These are phyloP conservation scores for Orussus abietinus DNA, from an alignment of 1,140 invertebrate species.

Conservation along the genomic window DNA sequence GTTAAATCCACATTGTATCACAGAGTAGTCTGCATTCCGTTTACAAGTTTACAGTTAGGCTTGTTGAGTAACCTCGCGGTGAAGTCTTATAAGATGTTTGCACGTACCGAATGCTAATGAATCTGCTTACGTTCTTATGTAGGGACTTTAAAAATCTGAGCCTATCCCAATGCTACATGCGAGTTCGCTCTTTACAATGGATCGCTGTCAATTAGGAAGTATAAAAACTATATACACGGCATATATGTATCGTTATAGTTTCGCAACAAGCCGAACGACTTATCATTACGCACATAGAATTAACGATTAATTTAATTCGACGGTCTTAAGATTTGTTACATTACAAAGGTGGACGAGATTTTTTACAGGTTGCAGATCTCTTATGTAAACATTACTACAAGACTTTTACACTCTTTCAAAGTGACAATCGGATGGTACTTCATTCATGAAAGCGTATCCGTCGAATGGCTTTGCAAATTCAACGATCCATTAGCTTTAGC, in stretches of 20 bases:
- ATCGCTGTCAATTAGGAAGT: slow-evolving; percentile 28
- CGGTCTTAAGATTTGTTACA: background rate
- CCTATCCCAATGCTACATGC: slow-evolving; percentile 11
- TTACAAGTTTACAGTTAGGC: slow-evolving; percentile 20
- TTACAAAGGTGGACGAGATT: slow-evolving; percentile 10
- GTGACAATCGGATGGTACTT: too few species aligned
- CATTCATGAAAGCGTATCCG: too few species aligned
- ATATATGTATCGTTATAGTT: background rate
- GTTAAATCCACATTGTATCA: slow-evolving; percentile 37
- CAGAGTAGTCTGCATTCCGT: slow-evolving; percentile 32
- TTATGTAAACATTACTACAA: too few species aligned
- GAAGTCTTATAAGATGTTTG: slow-evolving; percentile 31
- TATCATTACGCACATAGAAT: slow-evolving; percentile 5
- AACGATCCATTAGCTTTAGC: too few species aligned
- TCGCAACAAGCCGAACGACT: slow-evolving; percentile 9
- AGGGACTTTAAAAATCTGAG: slow-evolving; percentile 15
- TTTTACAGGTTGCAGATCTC: slow-evolving; percentile 3
- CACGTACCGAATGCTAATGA: slow-evolving; percentile 19
- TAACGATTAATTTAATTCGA: slow-evolving; percentile 8
- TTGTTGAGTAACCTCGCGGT: slow-evolving; percentile 26
- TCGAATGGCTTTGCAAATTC: too few species aligned
- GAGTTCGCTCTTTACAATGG: slow-evolving; percentile 15
- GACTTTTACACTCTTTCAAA: too few species aligned
- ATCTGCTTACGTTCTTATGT: slow-evolving; percentile 26
- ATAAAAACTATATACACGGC: slow-evolving; percentile 48